These are phyloP conservation scores for Neodontobutis hainanensis DNA, from an alignment of 2,113 vertebrate genomes.

Conservation along the genomic window DNA sequence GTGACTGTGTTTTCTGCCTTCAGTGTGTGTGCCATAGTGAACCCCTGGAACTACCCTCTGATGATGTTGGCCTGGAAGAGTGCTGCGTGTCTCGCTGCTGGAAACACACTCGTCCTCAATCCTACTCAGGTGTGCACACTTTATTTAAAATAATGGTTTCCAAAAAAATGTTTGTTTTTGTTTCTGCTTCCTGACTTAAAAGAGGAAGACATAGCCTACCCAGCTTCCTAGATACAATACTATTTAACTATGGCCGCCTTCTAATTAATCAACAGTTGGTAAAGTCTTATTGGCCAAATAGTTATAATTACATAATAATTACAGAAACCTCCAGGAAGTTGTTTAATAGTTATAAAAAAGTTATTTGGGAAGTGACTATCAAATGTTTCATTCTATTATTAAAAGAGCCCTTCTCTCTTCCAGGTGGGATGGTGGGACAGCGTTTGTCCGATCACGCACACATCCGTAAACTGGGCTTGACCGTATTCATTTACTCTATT, in stretches of 20 bases:
- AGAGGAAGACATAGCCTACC: too few species aligned
- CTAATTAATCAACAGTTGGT: too few species aligned
- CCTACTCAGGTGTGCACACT: conserved; percentile 81
- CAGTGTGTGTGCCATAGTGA: conserved; percentile 87
- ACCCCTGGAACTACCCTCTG: conserved; percentile 90
- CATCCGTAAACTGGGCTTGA: conserved; percentile 88
- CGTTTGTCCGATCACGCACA: conserved; percentile 86
- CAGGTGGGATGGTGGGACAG: conserved; percentile 85
- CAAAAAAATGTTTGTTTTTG: background rate
- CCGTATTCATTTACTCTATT: conserved; percentile 17
- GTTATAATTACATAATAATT: too few species aligned
- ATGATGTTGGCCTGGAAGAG: conserved; percentile 93
- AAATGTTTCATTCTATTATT: too few species aligned
- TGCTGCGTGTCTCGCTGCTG: conserved; percentile 85
- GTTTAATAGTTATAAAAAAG: too few species aligned
- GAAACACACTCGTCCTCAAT: conserved; percentile 88
- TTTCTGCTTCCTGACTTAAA: background rate
- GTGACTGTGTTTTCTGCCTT: conserved; percentile 1
- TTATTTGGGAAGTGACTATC: too few species aligned
- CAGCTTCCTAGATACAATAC: too few species aligned
- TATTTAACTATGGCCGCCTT: too few species aligned
- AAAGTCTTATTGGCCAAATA: too few species aligned
- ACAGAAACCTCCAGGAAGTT: too few species aligned
- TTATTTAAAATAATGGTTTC: background rate
- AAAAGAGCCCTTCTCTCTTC: background rate